Base-by-base conservation (phyloP, 1,140 invertebrate genomes). In the Drosophila lini region DNA sequence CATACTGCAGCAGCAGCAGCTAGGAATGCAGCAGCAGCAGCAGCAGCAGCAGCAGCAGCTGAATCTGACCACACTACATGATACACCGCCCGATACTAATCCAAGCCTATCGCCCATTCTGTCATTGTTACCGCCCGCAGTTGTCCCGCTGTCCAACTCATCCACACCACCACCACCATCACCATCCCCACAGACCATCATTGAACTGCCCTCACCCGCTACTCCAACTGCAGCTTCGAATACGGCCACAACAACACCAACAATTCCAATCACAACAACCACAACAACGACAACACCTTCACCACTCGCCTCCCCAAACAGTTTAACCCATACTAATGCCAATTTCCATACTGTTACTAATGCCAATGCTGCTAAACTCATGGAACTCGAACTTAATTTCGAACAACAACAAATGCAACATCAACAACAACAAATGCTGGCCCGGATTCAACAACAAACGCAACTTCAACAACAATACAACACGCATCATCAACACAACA, bases 381-480 rank as follows among this genome's bases (percentile, higher is more conserved):
- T 75, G 62, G 42, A 63, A 90, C 83, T 41, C 83, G 41, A 59
- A 61, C 32, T 62, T 9, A 64, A 78, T 50, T 60, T 60, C 55
- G 60, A 67, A 59, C 73, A 73, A 76, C 80, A 67, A 45, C 80
- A 74, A 79, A 74, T 80, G 83, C 82, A 82, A 90, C 82, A 73
- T 40, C 82, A 81, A 81, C 89, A 85, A 90, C 85, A 86, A 90
- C 73, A 81, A 91, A 91, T 90, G 85, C 78, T 81, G 48, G 78
- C 77, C 42, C 56, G 90, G 55, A 84, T 91, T 25, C 89, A 91
- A 88, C 88, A 91, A 90, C 86, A 90, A 90, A 90, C 88, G 5
- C 86, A 90, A 90, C 61, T 90, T 16, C 86, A 90, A 90, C 86
- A 90, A 90, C 86, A 90, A 90, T 90, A 90, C 31, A 85, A 90